A percentile compares a stretch with the other conserved stretches of the same genome.
Evolutionary conservation across 1,140 invertebrate species (phyloP).

Genomic region (Protaetia brevitarsis): DNA sequence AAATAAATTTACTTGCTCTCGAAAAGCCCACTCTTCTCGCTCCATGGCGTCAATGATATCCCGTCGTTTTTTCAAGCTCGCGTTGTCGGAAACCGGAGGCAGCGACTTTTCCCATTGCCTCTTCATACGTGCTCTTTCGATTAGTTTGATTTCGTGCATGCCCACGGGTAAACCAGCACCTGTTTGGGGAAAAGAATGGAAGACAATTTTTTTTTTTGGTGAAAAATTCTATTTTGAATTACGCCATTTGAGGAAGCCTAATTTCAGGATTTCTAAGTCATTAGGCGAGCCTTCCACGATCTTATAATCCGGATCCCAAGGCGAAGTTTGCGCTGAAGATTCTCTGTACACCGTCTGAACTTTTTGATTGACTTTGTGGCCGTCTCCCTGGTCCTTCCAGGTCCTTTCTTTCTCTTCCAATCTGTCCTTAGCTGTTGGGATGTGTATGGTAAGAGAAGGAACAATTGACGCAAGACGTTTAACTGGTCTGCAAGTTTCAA

Average conservation of each 20-base stretch:
- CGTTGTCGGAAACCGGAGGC: slow-evolving; percentile 38
- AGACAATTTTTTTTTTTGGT: not conserved
- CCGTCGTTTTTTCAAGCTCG: slow-evolving; percentile 54
- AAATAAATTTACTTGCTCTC: slow-evolving; percentile 55
- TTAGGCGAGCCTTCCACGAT: slow-evolving; percentile 49
- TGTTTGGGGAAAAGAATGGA: slow-evolving; percentile 22
- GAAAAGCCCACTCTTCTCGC: slow-evolving; percentile 61
- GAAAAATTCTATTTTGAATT: slow-evolving; percentile 31
- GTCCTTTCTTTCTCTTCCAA: not conserved
- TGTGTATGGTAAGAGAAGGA: not conserved
- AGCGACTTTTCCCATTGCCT: slow-evolving; percentile 58
- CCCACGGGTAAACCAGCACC: slow-evolving; percentile 59
- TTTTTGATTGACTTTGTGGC: slow-evolving; percentile 20
- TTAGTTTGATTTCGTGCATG: slow-evolving; percentile 60
- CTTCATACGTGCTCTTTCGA: slow-evolving; percentile 59
- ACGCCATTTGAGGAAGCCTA: slow-evolving; percentile 63
- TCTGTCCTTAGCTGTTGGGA: not conserved
- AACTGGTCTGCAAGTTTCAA: not conserved
- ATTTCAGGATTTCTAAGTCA: slow-evolving; percentile 59
- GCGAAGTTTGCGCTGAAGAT: slow-evolving; percentile 71
- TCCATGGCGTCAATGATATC: slow-evolving; percentile 62
- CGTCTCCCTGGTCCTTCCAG: not conserved
- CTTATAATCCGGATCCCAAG: slow-evolving; percentile 66
- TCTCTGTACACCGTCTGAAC: slow-evolving; percentile 72
- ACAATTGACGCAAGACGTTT: not conserved